Percentiles rank a stretch among this genome's conserved stretches.
phyloP scores from a whole-genome alignment of 2,888 invertebrate species.

The Enchytraeus crypticus region DNA sequence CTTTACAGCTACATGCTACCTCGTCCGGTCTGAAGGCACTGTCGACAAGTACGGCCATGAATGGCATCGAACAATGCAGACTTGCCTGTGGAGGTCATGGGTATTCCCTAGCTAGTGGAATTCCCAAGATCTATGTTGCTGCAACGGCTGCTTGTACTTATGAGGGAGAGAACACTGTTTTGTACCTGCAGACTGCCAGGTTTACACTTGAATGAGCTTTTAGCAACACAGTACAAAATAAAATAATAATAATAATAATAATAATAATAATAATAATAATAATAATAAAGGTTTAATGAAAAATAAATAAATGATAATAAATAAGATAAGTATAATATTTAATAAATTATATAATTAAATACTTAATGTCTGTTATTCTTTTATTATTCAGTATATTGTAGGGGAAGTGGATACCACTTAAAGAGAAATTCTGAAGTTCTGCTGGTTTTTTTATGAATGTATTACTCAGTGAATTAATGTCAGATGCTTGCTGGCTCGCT shows the following conservation, averaged over 20 bases:
- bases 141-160: constrained; percentile 83
- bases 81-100: constrained; percentile 91
- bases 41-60: constrained; percentile 65
- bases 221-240: background rate
- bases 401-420: no score
- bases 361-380: no score
- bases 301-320: no score
- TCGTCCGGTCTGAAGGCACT: constrained; percentile 86
- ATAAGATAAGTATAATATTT: no score
- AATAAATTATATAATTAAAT: no score
- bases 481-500: no score
- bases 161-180: constrained; percentile 92
- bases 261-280: no score
- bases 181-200: constrained; percentile 76
- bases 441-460: no score
- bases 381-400: no score
- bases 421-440: no score
- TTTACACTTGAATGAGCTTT: constrained; percentile 21
- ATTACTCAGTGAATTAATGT: no score
- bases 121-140: constrained; percentile 74
- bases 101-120: constrained; percentile 61
- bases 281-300: no score
- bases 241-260: background rate
- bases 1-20: constrained; percentile 70
- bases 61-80: constrained; percentile 74